Evolutionary conservation across 2,797 vertebrate species (phyloP), one percentile per base, ranked within the genome.

Genomic region (Myripristis jacobus): DNA sequence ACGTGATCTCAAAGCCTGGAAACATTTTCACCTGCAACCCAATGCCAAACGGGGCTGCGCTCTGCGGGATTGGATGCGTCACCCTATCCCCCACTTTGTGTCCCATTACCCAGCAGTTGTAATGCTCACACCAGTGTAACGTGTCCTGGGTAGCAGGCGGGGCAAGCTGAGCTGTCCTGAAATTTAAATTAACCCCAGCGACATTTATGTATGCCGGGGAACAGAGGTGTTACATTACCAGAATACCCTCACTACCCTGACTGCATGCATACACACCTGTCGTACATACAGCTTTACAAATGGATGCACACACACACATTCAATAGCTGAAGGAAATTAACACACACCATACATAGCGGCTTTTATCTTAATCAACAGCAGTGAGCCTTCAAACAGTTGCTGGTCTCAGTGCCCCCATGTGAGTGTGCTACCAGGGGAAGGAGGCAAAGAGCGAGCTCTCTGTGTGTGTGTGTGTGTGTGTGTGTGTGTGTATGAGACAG

Each of bases 101-200:
- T 92, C 88, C 92, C 90, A 91, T 93, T 93, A 92, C 88, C 91
- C 84, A 75, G 89, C 90, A 90, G 87, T 91, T 88, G 93, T 92
- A 92, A 93, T 87, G 89, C 91, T 92, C 92, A 93, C 91, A 89
- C 91, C 92, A 91, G 91, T 90, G 91, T 92, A 90, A 87, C 89
- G 73, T 90, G 92, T 93, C 92, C 71, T 54, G 77, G 83, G 86
- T 54, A 85, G 88, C 86, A 63, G 87, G 81, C 67, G 75, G 88
- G 80, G 90, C 86, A 87, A 87, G 63, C 77, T 62, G 91, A 90
- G 84, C 88, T 54, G 86, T 66, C 61, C 83, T 92, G 90, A 90
- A 90, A 94, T 93, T 89, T 94, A 94, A 94, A 92, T 92, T 83
- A 93, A 94, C 89, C 91, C 88, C 86, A 85, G 88, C 52, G 69